A percentile compares a stretch with the other conserved stretches of the same genome.
Evolutionary conservation across 2,888 invertebrate species (phyloP).

Genomic region (Agrotis exclamationis): DNA sequence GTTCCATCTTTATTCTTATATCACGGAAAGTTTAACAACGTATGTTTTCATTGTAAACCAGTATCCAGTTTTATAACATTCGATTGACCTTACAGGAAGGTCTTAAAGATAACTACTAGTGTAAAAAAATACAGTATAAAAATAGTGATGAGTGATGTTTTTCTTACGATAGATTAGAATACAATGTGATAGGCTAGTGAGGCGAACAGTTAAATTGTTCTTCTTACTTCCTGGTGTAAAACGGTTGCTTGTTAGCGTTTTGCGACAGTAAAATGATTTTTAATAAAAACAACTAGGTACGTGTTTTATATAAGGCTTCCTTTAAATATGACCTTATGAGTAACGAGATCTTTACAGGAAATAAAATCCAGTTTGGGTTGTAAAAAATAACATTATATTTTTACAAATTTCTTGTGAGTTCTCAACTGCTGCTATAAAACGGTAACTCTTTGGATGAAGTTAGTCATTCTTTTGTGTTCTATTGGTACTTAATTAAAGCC

Average conservation of each 20-base stretch:
- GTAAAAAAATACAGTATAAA: slow-evolving; percentile 43
- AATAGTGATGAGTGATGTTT: slow-evolving; percentile 53
- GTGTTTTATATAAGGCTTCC: slow-evolving; percentile 35
- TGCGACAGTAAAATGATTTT: slow-evolving; percentile 16
- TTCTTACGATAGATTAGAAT: slow-evolving; percentile 48
- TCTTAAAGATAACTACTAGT: slow-evolving; percentile 69
- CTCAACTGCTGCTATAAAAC: neutral
- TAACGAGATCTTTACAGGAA: slow-evolving; percentile 41
- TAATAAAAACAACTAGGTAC: slow-evolving; percentile 15
- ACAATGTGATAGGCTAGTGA: slow-evolving; percentile 41
- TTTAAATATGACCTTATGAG: slow-evolving; percentile 45
- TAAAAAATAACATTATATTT: neutral
- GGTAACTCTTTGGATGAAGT: neutral
- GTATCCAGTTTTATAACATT: slow-evolving; percentile 84
- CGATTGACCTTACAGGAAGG: slow-evolving; percentile 83
- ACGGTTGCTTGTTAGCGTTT: slow-evolving; percentile 18
- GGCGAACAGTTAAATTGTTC: slow-evolving; percentile 20
- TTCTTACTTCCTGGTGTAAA: slow-evolving; percentile 52
- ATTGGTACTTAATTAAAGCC: neutral
- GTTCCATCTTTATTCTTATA: slow-evolving; percentile 72
- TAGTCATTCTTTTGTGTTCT: neutral
- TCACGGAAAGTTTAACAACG: slow-evolving; percentile 72
- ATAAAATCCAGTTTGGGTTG: slow-evolving; percentile 16
- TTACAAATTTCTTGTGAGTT: slow-evolving; percentile 8
- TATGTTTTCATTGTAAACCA: slow-evolving; percentile 77